Evolutionary conservation across 2,113 vertebrate genomes (phyloP).

Genomic region (Arenaria interpres): DNA sequence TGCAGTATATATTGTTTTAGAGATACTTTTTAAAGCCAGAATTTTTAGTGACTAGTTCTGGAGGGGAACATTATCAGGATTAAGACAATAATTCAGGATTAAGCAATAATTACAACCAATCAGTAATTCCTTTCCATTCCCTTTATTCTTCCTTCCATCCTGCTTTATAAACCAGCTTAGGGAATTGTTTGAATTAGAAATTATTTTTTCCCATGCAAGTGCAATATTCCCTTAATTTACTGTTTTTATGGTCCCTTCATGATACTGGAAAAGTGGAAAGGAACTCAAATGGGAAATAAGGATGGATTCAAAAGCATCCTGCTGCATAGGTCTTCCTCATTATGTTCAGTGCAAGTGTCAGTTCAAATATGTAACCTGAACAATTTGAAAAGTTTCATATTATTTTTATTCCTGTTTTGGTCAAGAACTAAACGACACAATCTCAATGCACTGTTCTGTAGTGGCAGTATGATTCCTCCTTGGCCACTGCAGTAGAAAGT

Average conservation of each 20-base stretch:
- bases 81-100: too few relatives aligned
- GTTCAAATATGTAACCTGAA: neutral
- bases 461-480: neutral
- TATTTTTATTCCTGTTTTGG: neutral
- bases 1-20: neutral
- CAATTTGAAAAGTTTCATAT: neutral
- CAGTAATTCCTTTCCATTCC: neutral
- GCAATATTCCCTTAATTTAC: neutral
- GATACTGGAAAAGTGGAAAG: neutral
- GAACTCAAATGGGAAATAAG: neutral
- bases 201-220: neutral
- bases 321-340: neutral
- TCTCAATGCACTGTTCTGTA: neutral
- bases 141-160: neutral
- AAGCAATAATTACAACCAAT: neutral
- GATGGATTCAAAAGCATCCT: neutral
- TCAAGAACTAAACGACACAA: neutral
- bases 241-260: neutral
- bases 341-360: neutral
- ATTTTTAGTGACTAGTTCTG: neutral
- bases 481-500: neutral
- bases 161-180: neutral
- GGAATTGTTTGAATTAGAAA: neutral
- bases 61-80: neutral
- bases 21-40: neutral